Percentiles rank a stretch among this genome's conserved stretches.
Evolutionary conservation across 2,113 vertebrate species (phyloP).

Genomic region (Hoplias malabaricus): DNA sequence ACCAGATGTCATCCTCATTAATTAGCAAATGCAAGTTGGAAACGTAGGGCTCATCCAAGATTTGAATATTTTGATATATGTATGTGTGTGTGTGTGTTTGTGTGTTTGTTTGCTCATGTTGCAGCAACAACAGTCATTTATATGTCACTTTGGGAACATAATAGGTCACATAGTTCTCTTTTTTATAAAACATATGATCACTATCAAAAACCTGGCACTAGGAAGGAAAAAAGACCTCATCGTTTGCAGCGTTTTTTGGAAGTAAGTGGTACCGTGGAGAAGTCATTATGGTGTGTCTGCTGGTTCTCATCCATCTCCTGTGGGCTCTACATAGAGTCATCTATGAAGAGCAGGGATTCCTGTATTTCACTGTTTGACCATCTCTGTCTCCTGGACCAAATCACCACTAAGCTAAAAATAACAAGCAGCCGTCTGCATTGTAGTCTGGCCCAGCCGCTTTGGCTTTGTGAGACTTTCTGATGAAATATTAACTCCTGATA

Average conservation of each 20-base stretch:
- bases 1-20: too few relatives aligned
- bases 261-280: background rate
- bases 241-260: background rate
- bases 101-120: too few relatives aligned
- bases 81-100: too few relatives aligned
- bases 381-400: slow-evolving; percentile 40
- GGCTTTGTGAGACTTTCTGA: slow-evolving; percentile 48
- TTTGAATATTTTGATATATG: too few relatives aligned
- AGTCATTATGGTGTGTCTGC: background rate
- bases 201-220: background rate
- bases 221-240: background rate
- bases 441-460: slow-evolving; percentile 29
- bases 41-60: too few relatives aligned
- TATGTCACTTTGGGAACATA: slow-evolving; percentile 41
- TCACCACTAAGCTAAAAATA: slow-evolving; percentile 64
- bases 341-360: slow-evolving; percentile 22
- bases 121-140: too few relatives aligned
- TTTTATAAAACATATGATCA: slow-evolving; percentile 45
- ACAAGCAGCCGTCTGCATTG: slow-evolving; percentile 50
- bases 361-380: slow-evolving; percentile 40
- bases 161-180: slow-evolving; percentile 23
- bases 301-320: background rate
- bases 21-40: too few relatives aligned
- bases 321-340: background rate
- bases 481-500: slow-evolving; percentile 50